A percentile compares a stretch with the other conserved stretches of the same genome.
Evolutionary conservation across 2,797 vertebrate genomes (phyloP).

Genomic region (Acrossocheilus wenchowensis): DNA sequence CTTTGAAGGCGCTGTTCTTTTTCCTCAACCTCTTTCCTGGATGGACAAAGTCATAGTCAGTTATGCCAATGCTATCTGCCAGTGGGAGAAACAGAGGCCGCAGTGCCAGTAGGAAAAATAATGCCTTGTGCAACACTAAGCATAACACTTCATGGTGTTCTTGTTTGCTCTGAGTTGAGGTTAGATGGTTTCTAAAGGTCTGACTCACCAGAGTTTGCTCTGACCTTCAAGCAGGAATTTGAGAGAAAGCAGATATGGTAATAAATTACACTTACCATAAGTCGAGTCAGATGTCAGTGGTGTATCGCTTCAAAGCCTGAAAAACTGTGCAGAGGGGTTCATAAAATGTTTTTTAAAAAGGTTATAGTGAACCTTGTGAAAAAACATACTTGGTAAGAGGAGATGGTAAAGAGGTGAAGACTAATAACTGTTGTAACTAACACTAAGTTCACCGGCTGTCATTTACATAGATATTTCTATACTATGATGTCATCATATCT

Average conservation of each 20-base stretch:
- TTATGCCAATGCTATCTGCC: constrained; percentile 90
- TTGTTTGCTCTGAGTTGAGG: neutral
- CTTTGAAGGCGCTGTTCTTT: constrained; percentile 92
- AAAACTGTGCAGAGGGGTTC: neutral
- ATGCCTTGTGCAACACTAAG: constrained; percentile 48
- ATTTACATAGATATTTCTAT: neutral
- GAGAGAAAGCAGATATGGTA: neutral
- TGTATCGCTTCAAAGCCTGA: neutral
- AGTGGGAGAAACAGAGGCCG: constrained; percentile 85
- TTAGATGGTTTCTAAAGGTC: constrained; percentile 6
- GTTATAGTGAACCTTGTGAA: neutral
- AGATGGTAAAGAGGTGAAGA: neutral
- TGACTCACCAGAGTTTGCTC: constrained; percentile 16
- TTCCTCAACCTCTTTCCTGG: constrained; percentile 95
- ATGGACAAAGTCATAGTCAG: constrained; percentile 96
- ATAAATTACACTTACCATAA: neutral
- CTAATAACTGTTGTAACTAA: neutral
- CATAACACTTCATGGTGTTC: constrained; percentile 18
- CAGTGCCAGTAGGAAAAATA: constrained; percentile 70
- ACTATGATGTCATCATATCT: neutral
- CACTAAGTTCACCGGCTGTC: neutral
- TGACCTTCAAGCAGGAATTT: constrained; percentile 10
- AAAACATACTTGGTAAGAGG: constrained; percentile 5
- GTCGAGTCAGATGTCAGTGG: neutral
- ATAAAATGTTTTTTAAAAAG: neutral